Base-by-base conservation (phyloP, 2,113 vertebrate species). In the Solenodon paradoxus region DNA sequence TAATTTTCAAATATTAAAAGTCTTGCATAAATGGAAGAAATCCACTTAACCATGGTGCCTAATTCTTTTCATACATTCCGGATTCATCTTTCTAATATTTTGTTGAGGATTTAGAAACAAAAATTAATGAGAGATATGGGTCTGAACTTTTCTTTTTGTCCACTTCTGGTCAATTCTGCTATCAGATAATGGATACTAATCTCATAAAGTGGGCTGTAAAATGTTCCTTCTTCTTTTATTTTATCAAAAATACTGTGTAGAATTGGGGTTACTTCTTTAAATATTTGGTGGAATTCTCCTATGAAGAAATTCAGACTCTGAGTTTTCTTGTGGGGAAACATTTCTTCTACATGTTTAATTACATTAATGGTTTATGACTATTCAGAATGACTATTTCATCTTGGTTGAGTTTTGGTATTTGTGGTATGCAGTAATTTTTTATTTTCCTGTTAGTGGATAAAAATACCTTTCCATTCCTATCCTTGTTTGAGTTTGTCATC, bases 1-100 rank as follows among this genome's bases (percentile, higher is more conserved):
- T 78, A n/a, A 90, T 83, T 87, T 87, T 71, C 20, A n/a, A 80
- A 59, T 69, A 40, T 15, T 89, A 24, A 96, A 63, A 93, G 20
- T 0, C 24, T 85, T 78, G 42, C n/a, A 78, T 55, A 94, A n/a
- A 30, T 79, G 30, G 45, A 93, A 95, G 35, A 92, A 79, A 51
- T 80, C 12, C 2, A 19, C 15, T 82, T 94, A 63, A 57, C 26
- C 47, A 53, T 28, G 53, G 59, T 49, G 1, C 69, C 57, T 55
- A 81, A 77, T 86, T 88, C 22, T 55, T 78, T 90, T 51, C 86
- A 66, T 49, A 9, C 3, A 40, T 86, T 64, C 28, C 91, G 8
- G 51, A 51, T 69, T 97, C 16, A 30, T 63, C 94, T 45, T 68
- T 59, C 19, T 81, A 57, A 88, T 69, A 49, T 88, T 88, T 80